Evolutionary conservation across 2,888 invertebrate genomes (phyloP), one percentile per base, ranked within the genome.

Genomic region (Bellardia pandia): DNA sequence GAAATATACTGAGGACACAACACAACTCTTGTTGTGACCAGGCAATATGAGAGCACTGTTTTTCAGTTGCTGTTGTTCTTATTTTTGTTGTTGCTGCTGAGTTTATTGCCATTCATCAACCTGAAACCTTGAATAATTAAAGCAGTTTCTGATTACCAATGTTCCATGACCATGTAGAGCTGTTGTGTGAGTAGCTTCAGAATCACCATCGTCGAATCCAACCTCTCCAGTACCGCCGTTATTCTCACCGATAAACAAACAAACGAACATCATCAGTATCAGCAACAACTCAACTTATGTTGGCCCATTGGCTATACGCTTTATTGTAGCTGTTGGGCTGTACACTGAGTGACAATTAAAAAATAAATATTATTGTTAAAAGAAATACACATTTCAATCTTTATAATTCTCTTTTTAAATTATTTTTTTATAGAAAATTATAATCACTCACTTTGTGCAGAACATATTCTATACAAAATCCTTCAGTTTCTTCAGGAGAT

Each of bases 91-190:
- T 79, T 83, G 68, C 66, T 75, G 58, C 37, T 77, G 81, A 86
- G 82, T 80, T 86, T 88, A 85, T 86, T 86, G 85, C 90, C 92
- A 93, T 93, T 92, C 92, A 92, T 92, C 92, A 92, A 91, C 91
- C 91, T 91, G 91, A 92, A 92, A 92, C 92, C 92, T 92, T 93
- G 93, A 92, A 92, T 92, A 93, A 92, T 92, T 92, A 93, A 92
- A 91, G 90, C 91, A 91, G 92, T 90, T 92, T 92, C 93, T 92
- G 93, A 92, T 92, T 92, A 92, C 93, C 92, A 91, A 91, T 91
- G 91, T 85, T 78, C 64, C 81, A 75, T 85, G 81, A 66, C 80
- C 85, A 85, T 68, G 66, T 16, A 40, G 56, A 33, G 16, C 11
- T 42, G 66, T 60, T 5, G 64, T 66, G 30, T 40, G 45, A 84